Evolutionary conservation across 1,140 invertebrate species (phyloP).

Genomic region (Lasioglossum baleicum): DNA sequence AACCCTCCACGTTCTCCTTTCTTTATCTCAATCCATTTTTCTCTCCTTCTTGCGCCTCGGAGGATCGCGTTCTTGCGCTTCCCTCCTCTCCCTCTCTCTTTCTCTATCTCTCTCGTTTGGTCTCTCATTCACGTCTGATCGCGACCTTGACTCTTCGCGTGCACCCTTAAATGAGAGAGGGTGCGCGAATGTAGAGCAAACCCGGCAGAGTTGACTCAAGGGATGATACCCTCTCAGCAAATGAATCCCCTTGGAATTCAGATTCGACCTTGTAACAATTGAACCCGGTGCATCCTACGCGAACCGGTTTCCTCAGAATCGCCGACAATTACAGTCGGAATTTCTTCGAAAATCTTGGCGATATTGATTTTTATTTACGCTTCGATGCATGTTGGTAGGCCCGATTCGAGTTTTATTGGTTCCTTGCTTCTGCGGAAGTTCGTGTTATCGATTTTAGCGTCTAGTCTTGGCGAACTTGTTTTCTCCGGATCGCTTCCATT

Average conservation of each 20-base stretch:
- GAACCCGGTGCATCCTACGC: no score
- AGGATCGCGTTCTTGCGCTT: slow-evolving; percentile 24
- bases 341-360: no score
- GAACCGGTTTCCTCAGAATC: no score
- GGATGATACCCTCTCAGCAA: slow-evolving; percentile 40
- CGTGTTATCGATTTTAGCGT: no score
- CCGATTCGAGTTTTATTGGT: no score
- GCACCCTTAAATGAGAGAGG: slow-evolving; percentile 70
- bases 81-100: slow-evolving; percentile 42
- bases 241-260: slow-evolving; percentile 33
- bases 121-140: slow-evolving; percentile 70
- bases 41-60: slow-evolving; percentile 53
- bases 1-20: slow-evolving; percentile 22
- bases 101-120: slow-evolving; percentile 36
- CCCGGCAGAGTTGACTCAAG: slow-evolving; percentile 51
- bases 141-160: slow-evolving; percentile 65
- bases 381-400: no score
- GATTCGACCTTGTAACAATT: slow-evolving; percentile 7
- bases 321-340: no score
- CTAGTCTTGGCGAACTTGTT: no score
- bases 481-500: no score
- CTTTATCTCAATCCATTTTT: slow-evolving; percentile 36
- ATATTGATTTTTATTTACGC: no score
- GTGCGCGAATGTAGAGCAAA: slow-evolving; percentile 62
- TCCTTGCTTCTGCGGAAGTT: no score